phyloP scores from a whole-genome alignment of 2,797 vertebrate species.

The Periparus ater region DNA sequence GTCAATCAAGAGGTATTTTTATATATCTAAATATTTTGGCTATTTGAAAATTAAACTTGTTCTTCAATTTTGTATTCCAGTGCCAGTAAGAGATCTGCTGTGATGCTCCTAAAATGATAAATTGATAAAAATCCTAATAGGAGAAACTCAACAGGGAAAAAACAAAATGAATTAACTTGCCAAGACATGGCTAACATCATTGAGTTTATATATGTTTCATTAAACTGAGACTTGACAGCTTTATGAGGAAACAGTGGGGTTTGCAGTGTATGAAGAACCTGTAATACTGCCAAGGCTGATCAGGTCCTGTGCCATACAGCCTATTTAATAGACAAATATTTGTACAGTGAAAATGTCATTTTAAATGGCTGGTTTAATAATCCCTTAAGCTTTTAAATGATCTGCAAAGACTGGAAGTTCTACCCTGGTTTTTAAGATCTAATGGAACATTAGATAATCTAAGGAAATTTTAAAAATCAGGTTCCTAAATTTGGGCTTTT shows the following conservation, averaged over 20 bases:
- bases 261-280: slow-evolving; percentile 78
- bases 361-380: slow-evolving; percentile 81
- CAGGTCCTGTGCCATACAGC: slow-evolving; percentile 72
- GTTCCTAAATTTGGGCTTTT: slow-evolving; percentile 1
- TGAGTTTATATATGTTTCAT: slow-evolving; percentile 82
- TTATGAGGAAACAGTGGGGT: slow-evolving; percentile 83
- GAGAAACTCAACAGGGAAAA: slow-evolving; percentile 67
- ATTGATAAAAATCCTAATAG: slow-evolving; percentile 71
- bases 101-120: slow-evolving; percentile 60
- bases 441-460: slow-evolving; percentile 66
- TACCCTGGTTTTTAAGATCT: slow-evolving; percentile 68
- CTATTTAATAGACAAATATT: slow-evolving; percentile 85
- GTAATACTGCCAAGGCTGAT: slow-evolving; percentile 79
- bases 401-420: slow-evolving; percentile 77
- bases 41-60: slow-evolving; percentile 72
- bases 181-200: slow-evolving; percentile 76
- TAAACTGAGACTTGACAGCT: slow-evolving; percentile 81
- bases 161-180: slow-evolving; percentile 76
- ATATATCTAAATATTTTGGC: slow-evolving; percentile 59
- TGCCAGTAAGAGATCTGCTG: slow-evolving; percentile 36
- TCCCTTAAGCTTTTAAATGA: slow-evolving; percentile 81
- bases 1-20: slow-evolving; percentile 49
- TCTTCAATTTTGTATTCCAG: slow-evolving; percentile 65
- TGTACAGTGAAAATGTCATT: slow-evolving; percentile 81
- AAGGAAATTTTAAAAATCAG: slow-evolving; percentile 50